Conservation (phyloP, 2,888 invertebrate genomes). For the Mythimna albipuncta region DNA sequence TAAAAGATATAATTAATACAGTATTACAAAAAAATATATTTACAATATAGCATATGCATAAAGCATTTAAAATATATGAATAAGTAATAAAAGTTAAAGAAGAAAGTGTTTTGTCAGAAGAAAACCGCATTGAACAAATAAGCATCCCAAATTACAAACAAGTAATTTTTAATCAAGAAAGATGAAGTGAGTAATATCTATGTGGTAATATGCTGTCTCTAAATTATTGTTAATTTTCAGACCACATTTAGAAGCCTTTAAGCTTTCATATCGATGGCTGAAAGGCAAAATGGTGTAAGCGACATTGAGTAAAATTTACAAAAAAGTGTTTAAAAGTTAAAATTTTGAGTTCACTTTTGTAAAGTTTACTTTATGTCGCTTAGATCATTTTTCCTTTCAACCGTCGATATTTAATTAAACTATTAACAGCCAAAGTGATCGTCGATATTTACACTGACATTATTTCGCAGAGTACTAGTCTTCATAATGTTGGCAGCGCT, state of each 20-base stretch:
- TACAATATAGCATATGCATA: no score
- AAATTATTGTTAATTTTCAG: not conserved
- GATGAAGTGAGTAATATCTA: slow-evolving; percentile 39
- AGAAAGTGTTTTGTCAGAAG: not conserved
- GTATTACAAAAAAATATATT: no score
- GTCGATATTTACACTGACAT: slow-evolving; percentile 8
- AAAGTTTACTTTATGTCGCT: no score
- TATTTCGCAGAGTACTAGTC: slow-evolving; percentile 37
- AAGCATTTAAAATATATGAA: not conserved
- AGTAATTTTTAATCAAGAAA: no score
- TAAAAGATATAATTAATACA: not conserved
- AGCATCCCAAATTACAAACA: not conserved
- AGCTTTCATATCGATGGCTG: no score
- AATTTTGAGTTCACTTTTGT: no score
- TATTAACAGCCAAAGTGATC: not conserved
- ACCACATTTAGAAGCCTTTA: not conserved
- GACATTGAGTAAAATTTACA: no score
- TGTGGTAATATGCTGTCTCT: not conserved
- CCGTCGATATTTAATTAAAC: not conserved
- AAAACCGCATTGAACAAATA: not conserved
- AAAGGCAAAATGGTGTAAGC: no score
- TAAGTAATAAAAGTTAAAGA: not conserved
- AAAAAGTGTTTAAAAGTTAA: no score
- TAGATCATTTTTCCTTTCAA: no score
- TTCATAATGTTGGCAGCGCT: slow-evolving; percentile 30